Conservation (phyloP, 1,140 invertebrate genomes). For the Dreissena polymorpha region DNA sequence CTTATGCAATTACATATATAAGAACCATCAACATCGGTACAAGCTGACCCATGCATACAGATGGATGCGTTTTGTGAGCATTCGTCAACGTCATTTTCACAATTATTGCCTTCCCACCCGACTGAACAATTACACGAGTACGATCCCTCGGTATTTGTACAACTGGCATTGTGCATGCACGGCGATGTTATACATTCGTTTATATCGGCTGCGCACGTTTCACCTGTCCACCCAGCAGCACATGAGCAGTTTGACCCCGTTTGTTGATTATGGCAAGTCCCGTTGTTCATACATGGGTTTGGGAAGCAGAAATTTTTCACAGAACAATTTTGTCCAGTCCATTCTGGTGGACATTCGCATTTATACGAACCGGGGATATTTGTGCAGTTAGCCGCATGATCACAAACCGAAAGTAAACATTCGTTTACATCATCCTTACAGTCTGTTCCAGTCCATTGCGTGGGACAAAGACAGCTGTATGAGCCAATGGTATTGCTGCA, state of each 20-base stretch:
- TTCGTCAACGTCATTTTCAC: background rate
- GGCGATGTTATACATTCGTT: conserved; percentile 69
- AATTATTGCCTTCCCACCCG: conserved; percentile 60
- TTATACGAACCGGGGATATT: conserved; percentile 44
- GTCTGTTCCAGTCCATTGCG: conserved; percentile 46
- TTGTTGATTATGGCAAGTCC: conserved; percentile 96
- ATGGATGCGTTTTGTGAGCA: background rate
- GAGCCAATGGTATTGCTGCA: conserved; percentile 43
- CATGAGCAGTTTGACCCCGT: conserved; percentile 95
- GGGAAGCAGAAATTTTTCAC: background rate
- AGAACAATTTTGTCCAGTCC: conserved; percentile 43
- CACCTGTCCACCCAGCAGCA: conserved; percentile 91
- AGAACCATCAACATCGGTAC: too few relatives aligned
- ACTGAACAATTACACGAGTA: conserved; percentile 70
- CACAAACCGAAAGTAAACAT: conserved; percentile 38
- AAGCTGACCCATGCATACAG: too few relatives aligned
- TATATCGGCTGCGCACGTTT: conserved; percentile 88
- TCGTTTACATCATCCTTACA: conserved; percentile 49
- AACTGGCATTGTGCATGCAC: conserved; percentile 68
- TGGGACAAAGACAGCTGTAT: conserved; percentile 45
- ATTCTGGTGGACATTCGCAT: conserved; percentile 43
- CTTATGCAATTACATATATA: too few relatives aligned
- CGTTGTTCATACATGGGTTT: conserved; percentile 85
- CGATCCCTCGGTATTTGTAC: conserved; percentile 66
- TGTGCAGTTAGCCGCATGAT: conserved; percentile 38